A percentile compares a stretch with the other conserved stretches of the same genome.
These are phyloP conservation scores for Danaus plexippus DNA, from an alignment of 1,140 invertebrate species.

Conservation along the genomic window DNA sequence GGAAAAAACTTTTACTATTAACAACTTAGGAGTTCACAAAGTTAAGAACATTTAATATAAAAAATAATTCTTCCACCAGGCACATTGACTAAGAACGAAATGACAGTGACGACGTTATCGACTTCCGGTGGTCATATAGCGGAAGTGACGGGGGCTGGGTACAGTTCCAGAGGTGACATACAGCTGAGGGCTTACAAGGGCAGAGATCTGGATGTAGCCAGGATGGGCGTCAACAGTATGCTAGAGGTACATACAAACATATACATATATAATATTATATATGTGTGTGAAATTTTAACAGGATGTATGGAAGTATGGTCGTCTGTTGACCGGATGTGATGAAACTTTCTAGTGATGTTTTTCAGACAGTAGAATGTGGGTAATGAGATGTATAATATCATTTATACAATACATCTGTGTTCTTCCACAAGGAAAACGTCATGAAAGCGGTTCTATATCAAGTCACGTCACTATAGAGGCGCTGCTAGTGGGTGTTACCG, in stretches of 20 bases:
- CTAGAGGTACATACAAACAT: slow-evolving; percentile 42
- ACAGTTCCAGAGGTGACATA: slow-evolving; percentile 85
- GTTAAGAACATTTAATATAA: too few species aligned
- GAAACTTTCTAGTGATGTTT: too few species aligned
- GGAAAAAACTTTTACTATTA: too few species aligned
- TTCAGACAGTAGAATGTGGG: too few species aligned
- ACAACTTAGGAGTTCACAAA: too few species aligned
- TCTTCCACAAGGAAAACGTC: too few species aligned
- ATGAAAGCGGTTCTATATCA: too few species aligned
- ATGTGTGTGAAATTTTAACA: not conserved
- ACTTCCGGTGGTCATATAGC: slow-evolving; percentile 94
- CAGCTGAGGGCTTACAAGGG: slow-evolving; percentile 84
- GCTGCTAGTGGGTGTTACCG: too few species aligned
- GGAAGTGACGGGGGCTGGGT: slow-evolving; percentile 92
- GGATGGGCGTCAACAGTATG: slow-evolving; percentile 80
- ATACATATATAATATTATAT: not conserved
- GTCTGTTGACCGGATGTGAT: too few species aligned
- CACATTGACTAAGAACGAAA: slow-evolving; percentile 98
- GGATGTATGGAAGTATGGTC: not conserved
- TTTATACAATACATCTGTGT: too few species aligned
- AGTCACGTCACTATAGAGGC: too few species aligned
- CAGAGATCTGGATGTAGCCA: slow-evolving; percentile 77
- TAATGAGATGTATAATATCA: too few species aligned
- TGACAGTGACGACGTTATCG: slow-evolving; percentile 96
- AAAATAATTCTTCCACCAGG: slow-evolving; percentile 68